Percentiles rank a stretch among this genome's conserved stretches.
phyloP scores from a whole-genome alignment of 2,797 vertebrate genomes.

The Malacoctenus gilli region DNA sequence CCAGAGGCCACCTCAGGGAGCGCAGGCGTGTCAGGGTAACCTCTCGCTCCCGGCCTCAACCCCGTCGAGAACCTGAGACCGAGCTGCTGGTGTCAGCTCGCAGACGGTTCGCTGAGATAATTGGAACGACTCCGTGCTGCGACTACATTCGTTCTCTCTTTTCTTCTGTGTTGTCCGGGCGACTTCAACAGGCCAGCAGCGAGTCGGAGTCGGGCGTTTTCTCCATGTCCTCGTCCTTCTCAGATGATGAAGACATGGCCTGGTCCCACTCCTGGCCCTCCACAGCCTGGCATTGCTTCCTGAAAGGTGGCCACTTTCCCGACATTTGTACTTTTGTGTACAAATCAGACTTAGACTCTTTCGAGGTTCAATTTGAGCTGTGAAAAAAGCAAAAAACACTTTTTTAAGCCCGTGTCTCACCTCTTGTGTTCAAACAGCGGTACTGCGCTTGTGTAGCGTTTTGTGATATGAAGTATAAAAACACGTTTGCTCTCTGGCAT shows the following conservation, averaged over 20 bases:
- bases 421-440: slow-evolving; percentile 33
- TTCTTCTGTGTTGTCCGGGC: too few relatives aligned
- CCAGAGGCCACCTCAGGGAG: slow-evolving; percentile 89
- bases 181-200: slow-evolving; percentile 89
- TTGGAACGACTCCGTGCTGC: too few relatives aligned
- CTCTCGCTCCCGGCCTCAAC: slow-evolving; percentile 12
- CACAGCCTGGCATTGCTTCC: slow-evolving; percentile 97
- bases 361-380: not conserved
- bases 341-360: not conserved
- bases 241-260: slow-evolving; percentile 97
- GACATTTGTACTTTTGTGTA: too few relatives aligned
- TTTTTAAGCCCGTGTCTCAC: too few relatives aligned
- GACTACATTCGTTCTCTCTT: slow-evolving; percentile 43
- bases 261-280: slow-evolving; percentile 99
- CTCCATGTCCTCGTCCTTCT: slow-evolving; percentile 95
- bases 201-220: slow-evolving; percentile 98
- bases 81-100: not conserved
- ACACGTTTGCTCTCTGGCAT: too few relatives aligned
- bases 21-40: slow-evolving; percentile 85
- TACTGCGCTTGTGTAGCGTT: slow-evolving; percentile 23
- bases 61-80: slow-evolving; percentile 5
- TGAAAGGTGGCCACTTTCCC: slow-evolving; percentile 92
- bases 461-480: too few relatives aligned
- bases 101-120: slow-evolving; percentile 1
- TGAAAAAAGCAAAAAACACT: slow-evolving; percentile 11